Percentiles rank a stretch among this genome's conserved stretches.
phyloP scores from a whole-genome alignment of 1,140 invertebrate species.

The Bombus pascuorum region DNA sequence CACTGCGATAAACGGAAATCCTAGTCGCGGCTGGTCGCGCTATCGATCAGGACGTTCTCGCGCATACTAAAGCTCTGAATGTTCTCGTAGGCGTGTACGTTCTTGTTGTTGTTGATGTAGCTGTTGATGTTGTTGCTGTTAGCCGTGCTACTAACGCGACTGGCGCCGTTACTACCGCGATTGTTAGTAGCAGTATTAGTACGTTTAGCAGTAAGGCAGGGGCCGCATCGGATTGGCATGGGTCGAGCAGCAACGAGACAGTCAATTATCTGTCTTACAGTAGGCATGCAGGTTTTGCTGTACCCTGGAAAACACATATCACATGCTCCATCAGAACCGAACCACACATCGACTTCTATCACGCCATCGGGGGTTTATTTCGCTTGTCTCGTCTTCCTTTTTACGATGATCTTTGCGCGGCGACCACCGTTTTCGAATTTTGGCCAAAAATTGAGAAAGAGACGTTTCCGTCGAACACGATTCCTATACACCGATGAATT shows the following conservation, averaged over 20 bases:
- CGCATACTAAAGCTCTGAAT: slow-evolving; percentile 48
- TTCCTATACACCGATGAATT: neutral
- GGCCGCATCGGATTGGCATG: slow-evolving; percentile 79
- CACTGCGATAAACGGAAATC: slow-evolving; percentile 24
- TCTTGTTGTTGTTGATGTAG: slow-evolving; percentile 59
- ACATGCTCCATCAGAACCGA: slow-evolving; percentile 80
- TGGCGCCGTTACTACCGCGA: slow-evolving; percentile 67
- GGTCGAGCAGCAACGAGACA: slow-evolving; percentile 79
- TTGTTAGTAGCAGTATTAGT: slow-evolving; percentile 76
- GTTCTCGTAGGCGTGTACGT: slow-evolving; percentile 68
- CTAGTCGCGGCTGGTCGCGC: slow-evolving; percentile 43
- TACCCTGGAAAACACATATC: slow-evolving; percentile 81
- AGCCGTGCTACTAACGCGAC: slow-evolving; percentile 68
- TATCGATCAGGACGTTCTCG: slow-evolving; percentile 28
- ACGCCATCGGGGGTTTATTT: slow-evolving; percentile 46
- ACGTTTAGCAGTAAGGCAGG: slow-evolving; percentile 79
- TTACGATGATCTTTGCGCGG: neutral
- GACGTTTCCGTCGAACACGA: neutral
- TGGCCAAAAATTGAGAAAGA: slow-evolving; percentile 27
- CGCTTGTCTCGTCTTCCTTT: slow-evolving; percentile 14
- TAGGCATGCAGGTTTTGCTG: slow-evolving; percentile 82
- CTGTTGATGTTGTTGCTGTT: slow-evolving; percentile 60
- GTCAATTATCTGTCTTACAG: slow-evolving; percentile 82
- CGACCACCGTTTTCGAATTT: neutral
- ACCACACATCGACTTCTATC: slow-evolving; percentile 64